Base-by-base conservation (phyloP, 2,113 vertebrate genomes). In the Notothenia rossii region DNA sequence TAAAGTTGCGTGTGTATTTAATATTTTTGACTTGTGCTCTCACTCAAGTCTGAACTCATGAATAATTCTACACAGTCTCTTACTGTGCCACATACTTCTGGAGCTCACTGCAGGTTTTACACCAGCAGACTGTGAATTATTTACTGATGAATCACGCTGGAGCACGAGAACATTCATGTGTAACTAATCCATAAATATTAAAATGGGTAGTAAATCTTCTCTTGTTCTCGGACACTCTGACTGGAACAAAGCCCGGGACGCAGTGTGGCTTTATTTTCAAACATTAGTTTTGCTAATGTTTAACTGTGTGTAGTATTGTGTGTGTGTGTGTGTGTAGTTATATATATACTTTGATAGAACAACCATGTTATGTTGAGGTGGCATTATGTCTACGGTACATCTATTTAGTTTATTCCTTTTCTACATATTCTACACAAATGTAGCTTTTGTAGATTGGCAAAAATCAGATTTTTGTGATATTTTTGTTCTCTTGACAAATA, bases 11-110 rank as follows among this genome's bases (percentile, higher is more conserved):
- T 48, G 22, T 22, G 20, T 46, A 36, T 18, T 12, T 29, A 4
- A 22, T 75, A 75, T 80, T 73, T 36, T 66, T 80, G 60, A 3
- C 12, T 46, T 33, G 29, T 11, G 40, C 66, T 64, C 53, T 64
- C 49, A 51, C 55, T 36, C 50, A 49, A 4, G 22, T 55, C 40
- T 22, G 22, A 63, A 6, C 10, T 53, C 45, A 22, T 73, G 46
- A 65, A 80, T 80, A 54, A 61, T 80, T 73, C 48, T 6, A 55
- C 59, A 10, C 59, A 22, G 36, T 11, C 60, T 7, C 60, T 17
- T 10, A 20, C 18, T 12, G 53, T 8, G 18, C 58, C 46, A 11
- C 18, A 20, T 0, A 12, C 36, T 20, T 53, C 18, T 36, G 55
- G 48, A 53, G 29, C 46, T 55, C 54, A 22, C 49, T 17, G 13